Evolutionary conservation across 2,797 vertebrate genomes (phyloP).

Genomic region (Sphenodon punctatus): DNA sequence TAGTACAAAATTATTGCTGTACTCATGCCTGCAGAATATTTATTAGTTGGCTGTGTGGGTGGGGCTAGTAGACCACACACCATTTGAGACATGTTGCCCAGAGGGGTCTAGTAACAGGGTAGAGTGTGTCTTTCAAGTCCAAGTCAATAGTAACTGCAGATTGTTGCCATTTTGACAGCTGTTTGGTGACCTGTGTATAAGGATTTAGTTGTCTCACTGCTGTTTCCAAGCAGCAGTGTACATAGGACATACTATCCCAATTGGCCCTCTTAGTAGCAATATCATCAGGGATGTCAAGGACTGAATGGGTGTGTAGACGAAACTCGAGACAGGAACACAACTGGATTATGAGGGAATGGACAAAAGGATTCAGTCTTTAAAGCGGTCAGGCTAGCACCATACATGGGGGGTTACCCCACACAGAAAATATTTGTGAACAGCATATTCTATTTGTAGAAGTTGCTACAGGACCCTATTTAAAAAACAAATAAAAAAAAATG

Average conservation of each 20-base stretch:
- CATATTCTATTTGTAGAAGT: too few species aligned
- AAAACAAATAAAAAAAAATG: too few species aligned
- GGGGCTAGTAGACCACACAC: neutral
- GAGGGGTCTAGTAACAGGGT: neutral
- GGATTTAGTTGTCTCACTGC: neutral
- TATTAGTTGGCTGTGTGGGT: fast-evolving
- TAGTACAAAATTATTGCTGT: neutral
- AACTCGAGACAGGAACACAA: neutral
- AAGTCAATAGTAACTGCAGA: neutral
- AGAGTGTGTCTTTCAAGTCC: neutral
- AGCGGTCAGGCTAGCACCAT: fast-evolving
- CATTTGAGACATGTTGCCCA: fast-evolving
- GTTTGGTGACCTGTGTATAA: neutral
- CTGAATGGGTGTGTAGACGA: neutral
- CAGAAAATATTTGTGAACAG: too few species aligned
- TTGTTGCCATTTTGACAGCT: slow-evolving; percentile 3
- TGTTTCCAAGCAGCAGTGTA: slow-evolving; percentile 28
- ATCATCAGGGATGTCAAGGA: neutral
- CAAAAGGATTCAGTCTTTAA: neutral
- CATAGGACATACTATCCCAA: slow-evolving; percentile 6
- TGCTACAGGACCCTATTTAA: too few species aligned
- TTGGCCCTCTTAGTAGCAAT: neutral
- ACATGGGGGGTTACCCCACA: neutral
- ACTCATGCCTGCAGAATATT: neutral
- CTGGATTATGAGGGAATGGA: too few species aligned